These are phyloP conservation scores for Ametastegia equiseti DNA, from an alignment of 2,888 invertebrate species.

Conservation along the genomic window DNA sequence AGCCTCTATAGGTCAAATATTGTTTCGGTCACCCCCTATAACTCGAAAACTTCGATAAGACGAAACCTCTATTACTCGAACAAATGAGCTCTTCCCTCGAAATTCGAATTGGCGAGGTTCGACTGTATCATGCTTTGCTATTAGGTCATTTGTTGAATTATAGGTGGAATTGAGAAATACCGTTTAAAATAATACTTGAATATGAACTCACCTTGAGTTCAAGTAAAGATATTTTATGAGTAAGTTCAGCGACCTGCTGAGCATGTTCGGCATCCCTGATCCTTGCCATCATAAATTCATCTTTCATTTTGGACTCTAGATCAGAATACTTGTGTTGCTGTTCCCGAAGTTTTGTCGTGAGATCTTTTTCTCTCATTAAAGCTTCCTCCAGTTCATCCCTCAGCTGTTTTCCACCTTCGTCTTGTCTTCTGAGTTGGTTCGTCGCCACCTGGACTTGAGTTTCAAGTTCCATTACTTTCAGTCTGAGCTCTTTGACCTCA, in stretches of 20 bases:
- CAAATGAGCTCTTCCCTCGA: no score
- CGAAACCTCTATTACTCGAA: no score
- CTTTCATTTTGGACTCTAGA: slow-evolving; percentile 86
- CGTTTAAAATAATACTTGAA: background rate
- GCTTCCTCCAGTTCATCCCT: slow-evolving; percentile 88
- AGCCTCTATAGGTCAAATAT: no score
- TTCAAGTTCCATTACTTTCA: slow-evolving; percentile 98
- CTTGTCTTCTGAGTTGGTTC: slow-evolving; percentile 92
- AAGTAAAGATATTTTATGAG: slow-evolving; percentile 94
- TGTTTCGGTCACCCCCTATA: no score
- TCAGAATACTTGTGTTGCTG: slow-evolving; percentile 86
- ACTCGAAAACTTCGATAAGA: no score
- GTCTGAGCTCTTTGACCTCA: slow-evolving; percentile 95
- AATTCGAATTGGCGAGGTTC: no score
- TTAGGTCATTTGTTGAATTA: background rate
- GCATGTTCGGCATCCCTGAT: slow-evolving; percentile 97
- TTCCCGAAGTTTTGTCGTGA: slow-evolving; percentile 88
- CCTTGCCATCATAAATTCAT: slow-evolving; percentile 94
- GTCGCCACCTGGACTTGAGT: slow-evolving; percentile 95
- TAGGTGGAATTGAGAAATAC: background rate
- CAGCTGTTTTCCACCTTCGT: slow-evolving; percentile 93
- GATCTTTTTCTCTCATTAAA: slow-evolving; percentile 85
- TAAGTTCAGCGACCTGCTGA: slow-evolving; percentile 94
- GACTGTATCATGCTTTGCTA: no score
- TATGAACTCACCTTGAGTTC: slow-evolving; percentile 87